Conservation (phyloP, 2,113 vertebrate genomes). For the Stegastes partitus region DNA sequence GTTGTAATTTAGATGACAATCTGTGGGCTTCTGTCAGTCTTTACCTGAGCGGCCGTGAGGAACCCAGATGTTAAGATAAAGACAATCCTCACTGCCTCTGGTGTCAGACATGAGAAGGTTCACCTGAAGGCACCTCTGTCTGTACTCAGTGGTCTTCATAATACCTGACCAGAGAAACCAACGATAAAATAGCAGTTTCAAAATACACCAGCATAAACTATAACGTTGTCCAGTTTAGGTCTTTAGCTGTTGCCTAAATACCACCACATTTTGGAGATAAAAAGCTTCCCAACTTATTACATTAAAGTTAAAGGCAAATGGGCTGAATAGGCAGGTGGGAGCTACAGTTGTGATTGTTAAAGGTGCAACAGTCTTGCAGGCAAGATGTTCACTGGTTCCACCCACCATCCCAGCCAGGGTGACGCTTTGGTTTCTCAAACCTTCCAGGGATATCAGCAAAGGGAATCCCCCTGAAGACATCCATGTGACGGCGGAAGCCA, state of each 20-base stretch:
- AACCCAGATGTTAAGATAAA: slow-evolving; percentile 97
- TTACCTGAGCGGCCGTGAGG: slow-evolving; percentile 85
- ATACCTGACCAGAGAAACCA: slow-evolving; percentile 79
- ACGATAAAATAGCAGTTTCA: neutral
- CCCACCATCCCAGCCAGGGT: slow-evolving; percentile 94
- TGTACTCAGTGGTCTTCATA: slow-evolving; percentile 84
- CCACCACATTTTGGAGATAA: too few species aligned
- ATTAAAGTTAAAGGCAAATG: neutral
- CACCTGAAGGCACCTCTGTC: slow-evolving; percentile 87
- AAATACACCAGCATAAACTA: neutral
- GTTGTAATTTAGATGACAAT: neutral
- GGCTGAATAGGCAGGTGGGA: neutral
- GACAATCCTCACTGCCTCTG: slow-evolving; percentile 90
- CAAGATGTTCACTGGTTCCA: neutral
- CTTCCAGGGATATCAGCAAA: slow-evolving; percentile 88
- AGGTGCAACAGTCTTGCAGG: neutral
- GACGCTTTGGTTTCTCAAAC: slow-evolving; percentile 89
- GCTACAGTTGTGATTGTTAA: neutral
- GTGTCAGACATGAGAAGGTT: slow-evolving; percentile 80
- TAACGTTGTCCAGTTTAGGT: too few species aligned
- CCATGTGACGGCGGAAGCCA: slow-evolving; percentile 81
- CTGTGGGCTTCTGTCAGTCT: neutral
- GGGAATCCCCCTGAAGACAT: slow-evolving; percentile 95
- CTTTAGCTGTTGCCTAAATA: too few species aligned
- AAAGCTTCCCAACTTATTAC: neutral